Evolutionary conservation across 2,113 vertebrate genomes (phyloP).

Genomic region (Nyctibius bracteatus): DNA sequence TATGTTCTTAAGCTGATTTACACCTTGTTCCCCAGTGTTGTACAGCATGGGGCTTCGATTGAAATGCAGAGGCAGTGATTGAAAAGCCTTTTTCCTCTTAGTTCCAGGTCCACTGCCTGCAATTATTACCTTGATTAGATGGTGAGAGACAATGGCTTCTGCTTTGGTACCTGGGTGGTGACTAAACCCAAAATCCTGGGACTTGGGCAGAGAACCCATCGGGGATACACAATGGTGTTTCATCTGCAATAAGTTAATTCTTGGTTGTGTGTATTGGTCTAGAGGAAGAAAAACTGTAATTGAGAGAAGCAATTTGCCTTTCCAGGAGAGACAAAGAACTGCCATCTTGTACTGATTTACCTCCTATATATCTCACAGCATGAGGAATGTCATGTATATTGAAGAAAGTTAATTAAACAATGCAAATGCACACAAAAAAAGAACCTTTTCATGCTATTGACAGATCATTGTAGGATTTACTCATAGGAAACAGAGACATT

Average conservation of each 20-base stretch:
- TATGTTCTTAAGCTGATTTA: conserved; percentile 84
- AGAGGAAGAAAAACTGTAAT: conserved; percentile 11
- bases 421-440: conserved; percentile 18
- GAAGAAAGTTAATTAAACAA: conserved; percentile 65
- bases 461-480: background rate
- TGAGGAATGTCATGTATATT: background rate
- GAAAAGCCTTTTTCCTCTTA: conserved; percentile 69
- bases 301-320: conserved; percentile 56
- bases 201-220: background rate
- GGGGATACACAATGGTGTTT: conserved; percentile 26
- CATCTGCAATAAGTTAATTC: conserved; percentile 19
- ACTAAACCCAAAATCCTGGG: background rate
- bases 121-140: conserved; percentile 72
- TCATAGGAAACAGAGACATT: background rate
- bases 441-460: background rate
- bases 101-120: conserved; percentile 19
- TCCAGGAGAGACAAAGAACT: conserved; percentile 48
- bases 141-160: conserved; percentile 30
- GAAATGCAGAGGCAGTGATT: conserved; percentile 73
- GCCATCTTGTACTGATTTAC: conserved; percentile 47
- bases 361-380: conserved; percentile 35
- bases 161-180: background rate
- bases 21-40: conserved; percentile 75
- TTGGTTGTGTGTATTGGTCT: background rate
- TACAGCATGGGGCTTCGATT: conserved; percentile 68